A percentile compares a stretch with the other conserved stretches of the same genome.
Evolutionary conservation across 1,140 invertebrate species (phyloP).

Genomic region (Forficula auricularia): DNA sequence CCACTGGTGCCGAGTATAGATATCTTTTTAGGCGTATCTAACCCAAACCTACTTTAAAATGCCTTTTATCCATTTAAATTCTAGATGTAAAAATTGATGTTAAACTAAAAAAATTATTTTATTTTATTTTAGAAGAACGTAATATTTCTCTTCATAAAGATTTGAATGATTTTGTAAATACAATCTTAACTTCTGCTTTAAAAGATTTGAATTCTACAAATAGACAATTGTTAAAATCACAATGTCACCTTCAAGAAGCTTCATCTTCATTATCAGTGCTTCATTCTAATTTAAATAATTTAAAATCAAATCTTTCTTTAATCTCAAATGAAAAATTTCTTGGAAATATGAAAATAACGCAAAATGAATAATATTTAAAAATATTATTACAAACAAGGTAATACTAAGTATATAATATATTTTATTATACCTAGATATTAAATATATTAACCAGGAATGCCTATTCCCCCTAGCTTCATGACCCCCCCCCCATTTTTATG

Average conservation of each 20-base stretch:
- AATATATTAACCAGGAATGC: no score
- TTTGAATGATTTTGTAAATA: slow-evolving; percentile 6
- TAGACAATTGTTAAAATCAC: slow-evolving; percentile 7
- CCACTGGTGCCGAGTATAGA: no score
- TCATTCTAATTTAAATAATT: slow-evolving; percentile 4
- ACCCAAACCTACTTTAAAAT: no score
- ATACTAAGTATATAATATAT: no score
- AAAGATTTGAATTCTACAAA: slow-evolving; percentile 5
- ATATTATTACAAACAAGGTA: no score
- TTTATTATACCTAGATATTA: no score
- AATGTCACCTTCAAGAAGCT: slow-evolving; percentile 7
- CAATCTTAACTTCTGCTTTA: not conserved
- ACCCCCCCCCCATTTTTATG: no score
- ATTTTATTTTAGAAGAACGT: slow-evolving; percentile 6
- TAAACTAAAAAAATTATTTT: no score
- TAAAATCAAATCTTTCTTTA: slow-evolving; percentile 1
- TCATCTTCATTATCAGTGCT: slow-evolving; percentile 1
- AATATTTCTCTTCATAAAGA: slow-evolving; percentile 7
- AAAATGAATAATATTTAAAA: not conserved
- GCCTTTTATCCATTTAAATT: no score
- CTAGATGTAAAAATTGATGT: no score
- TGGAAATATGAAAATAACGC: slow-evolving; percentile 2
- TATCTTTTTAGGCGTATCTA: no score
- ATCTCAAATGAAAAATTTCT: slow-evolving; percentile 1
- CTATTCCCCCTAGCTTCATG: no score